Conservation (phyloP, 2,888 invertebrate species). For the Cheilosia variabilis region DNA sequence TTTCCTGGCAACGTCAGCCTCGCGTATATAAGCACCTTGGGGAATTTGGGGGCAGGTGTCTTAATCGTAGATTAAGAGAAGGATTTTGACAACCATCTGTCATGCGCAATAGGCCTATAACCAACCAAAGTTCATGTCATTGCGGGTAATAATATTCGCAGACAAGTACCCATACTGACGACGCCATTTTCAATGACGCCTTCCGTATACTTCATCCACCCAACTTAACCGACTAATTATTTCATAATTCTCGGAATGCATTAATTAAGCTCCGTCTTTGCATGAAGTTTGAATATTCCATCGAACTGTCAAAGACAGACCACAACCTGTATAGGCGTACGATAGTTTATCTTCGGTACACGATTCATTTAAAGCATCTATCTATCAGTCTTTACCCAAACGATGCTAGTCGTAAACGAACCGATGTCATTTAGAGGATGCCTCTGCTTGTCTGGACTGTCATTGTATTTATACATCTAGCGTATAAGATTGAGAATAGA, state of each 20-base stretch:
- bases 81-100: too few species aligned
- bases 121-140: too few species aligned
- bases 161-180: too few species aligned
- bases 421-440: slow-evolving; percentile 1
- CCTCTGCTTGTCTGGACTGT: slow-evolving; percentile 3
- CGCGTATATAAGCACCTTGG: too few species aligned
- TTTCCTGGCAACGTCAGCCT: too few species aligned
- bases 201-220: slow-evolving; percentile 6
- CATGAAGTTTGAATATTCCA: neutral
- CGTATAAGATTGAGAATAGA: slow-evolving; percentile 25
- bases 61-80: too few species aligned
- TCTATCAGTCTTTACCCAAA: neutral
- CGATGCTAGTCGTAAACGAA: neutral
- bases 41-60: too few species aligned
- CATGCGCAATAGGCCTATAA: too few species aligned
- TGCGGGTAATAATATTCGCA: too few species aligned
- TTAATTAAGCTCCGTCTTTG: slow-evolving; percentile 27
- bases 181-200: slow-evolving; percentile 14
- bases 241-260: slow-evolving; percentile 31
- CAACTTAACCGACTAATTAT: slow-evolving; percentile 31
- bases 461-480: slow-evolving; percentile 19
- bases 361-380: slow-evolving; percentile 4
- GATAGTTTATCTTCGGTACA: neutral
- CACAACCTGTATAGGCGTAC: slow-evolving; percentile 10
- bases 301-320: slow-evolving; percentile 18